These are phyloP conservation scores for Rhagoletis zephyria DNA, from an alignment of 1,140 invertebrate species.

Conservation along the genomic window DNA sequence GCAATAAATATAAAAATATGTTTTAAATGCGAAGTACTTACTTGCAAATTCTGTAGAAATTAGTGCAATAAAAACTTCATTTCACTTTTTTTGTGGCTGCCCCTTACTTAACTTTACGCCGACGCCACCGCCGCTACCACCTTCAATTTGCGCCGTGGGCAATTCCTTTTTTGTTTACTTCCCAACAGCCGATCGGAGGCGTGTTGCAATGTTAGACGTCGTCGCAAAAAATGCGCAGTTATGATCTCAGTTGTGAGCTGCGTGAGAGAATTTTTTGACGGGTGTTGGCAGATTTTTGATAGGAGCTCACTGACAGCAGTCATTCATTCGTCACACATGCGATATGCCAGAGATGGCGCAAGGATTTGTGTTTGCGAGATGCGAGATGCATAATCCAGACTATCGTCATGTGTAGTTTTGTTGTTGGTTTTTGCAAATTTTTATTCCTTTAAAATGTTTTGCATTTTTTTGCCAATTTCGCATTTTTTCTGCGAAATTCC, in stretches of 20 bases:
- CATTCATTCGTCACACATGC: conserved; percentile 38
- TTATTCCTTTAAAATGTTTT: neutral
- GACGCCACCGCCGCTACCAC: neutral
- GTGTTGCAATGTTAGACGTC: neutral
- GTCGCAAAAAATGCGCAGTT: neutral
- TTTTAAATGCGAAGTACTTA: neutral
- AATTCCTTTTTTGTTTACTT: too few relatives aligned
- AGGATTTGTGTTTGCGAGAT: neutral
- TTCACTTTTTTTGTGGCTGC: neutral
- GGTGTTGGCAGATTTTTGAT: conserved; percentile 49
- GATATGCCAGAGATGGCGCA: neutral
- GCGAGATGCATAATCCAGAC: neutral
- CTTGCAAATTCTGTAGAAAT: neutral
- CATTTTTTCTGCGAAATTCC: neutral
- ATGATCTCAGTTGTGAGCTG: neutral
- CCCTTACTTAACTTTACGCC: neutral
- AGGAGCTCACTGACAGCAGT: conserved; percentile 13
- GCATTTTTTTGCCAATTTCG: too few relatives aligned
- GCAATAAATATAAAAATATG: neutral
- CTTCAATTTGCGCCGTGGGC: too few relatives aligned
- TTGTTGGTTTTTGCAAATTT: neutral
- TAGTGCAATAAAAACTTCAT: neutral
- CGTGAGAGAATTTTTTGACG: conserved; percentile 51
- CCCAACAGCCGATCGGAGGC: neutral
- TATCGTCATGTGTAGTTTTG: neutral